Conservation (phyloP, 2,888 invertebrate species). For the Caradrina kadenii region DNA sequence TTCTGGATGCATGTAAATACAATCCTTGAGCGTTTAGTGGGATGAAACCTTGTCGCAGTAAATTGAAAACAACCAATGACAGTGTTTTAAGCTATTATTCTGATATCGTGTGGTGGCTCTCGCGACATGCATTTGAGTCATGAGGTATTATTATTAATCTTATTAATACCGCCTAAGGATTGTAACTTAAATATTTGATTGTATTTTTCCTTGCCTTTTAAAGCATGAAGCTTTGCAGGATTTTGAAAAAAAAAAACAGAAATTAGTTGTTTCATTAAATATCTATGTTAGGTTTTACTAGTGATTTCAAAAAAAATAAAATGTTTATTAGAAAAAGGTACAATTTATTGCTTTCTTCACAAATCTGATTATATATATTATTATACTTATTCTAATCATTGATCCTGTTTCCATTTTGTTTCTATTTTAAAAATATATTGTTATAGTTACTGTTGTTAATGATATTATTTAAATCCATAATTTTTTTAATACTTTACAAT, state of each 20-base stretch:
- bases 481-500: conserved; percentile 37
- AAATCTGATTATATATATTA: not conserved
- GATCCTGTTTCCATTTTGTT: not conserved
- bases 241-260: no score
- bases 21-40: conserved; percentile 5
- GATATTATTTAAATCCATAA: not conserved
- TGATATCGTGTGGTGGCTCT: not conserved
- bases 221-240: not conserved
- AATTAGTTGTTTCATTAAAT: not conserved
- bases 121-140: no score
- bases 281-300: not conserved
- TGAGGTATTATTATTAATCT: not conserved
- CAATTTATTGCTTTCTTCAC: conserved; percentile 3
- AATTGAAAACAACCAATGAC: not conserved
- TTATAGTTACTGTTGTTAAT: conserved; percentile 5
- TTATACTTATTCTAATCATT: not conserved
- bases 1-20: conserved; percentile 1
- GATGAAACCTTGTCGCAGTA: not conserved
- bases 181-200: not conserved
- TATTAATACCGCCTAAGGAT: not conserved
- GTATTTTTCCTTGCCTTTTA: not conserved
- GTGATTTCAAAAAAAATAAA: conserved; percentile 14
- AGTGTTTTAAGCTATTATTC: no score
- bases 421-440: not conserved
- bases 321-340: conserved; percentile 25